These are phyloP conservation scores for Tragulus kanchil DNA, from an alignment of 2,113 vertebrate species.

Conservation along the genomic window DNA sequence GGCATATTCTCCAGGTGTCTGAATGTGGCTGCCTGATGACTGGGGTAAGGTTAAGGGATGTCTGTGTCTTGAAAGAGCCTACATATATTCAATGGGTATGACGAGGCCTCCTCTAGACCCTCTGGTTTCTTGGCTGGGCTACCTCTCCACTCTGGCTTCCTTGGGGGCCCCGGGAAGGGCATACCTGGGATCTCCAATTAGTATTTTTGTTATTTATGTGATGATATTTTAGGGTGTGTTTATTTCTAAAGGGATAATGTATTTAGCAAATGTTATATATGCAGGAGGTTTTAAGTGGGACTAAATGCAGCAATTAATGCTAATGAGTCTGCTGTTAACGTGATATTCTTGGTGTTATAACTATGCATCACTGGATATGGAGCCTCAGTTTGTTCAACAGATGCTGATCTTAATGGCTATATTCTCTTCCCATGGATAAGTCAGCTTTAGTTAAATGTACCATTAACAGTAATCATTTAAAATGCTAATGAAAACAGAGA, in stretches of 20 bases:
- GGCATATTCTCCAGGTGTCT: not conserved
- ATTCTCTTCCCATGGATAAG: conserved; percentile 84
- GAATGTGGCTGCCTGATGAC: not conserved
- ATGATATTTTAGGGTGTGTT: conserved; percentile 59
- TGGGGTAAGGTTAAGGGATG: no score
- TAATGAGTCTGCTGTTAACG: conserved; percentile 85
- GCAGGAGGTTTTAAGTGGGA: conserved; percentile 75
- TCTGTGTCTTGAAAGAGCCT: not conserved
- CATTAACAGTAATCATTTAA: conserved; percentile 87
- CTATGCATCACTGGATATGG: conserved; percentile 75
- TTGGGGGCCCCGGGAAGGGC: no score
- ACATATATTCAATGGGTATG: not conserved
- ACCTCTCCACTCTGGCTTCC: no score
- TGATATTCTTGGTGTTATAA: conserved; percentile 79
- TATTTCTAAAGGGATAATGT: conserved; percentile 64
- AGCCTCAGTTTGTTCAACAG: conserved; percentile 86
- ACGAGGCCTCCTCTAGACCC: not conserved
- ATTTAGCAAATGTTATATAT: conserved; percentile 78
- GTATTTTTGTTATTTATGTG: not conserved
- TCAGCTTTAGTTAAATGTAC: conserved; percentile 88
- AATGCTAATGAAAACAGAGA: conserved; percentile 84
- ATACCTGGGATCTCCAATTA: no score
- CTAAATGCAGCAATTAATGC: conserved; percentile 83
- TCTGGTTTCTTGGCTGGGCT: not conserved
- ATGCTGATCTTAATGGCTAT: conserved; percentile 84